A percentile compares a stretch with the other conserved stretches of the same genome.
phyloP scores from a whole-genome alignment of 2,888 invertebrate species.

The Linnaemya tessellans region DNA sequence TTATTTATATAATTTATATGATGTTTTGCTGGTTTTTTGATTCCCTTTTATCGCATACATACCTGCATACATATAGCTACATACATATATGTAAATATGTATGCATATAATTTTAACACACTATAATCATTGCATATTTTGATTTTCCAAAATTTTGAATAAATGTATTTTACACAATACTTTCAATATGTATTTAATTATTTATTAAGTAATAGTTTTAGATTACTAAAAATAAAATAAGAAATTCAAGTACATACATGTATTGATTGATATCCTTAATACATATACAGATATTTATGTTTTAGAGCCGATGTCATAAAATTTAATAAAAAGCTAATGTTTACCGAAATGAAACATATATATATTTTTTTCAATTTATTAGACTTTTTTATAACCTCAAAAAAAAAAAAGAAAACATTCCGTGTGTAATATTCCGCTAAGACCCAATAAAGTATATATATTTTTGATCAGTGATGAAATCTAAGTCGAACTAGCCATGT shows the following conservation, averaged over 20 bases:
- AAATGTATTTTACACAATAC: slow-evolving; percentile 16
- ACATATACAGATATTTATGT: slow-evolving; percentile 6
- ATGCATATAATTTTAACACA: slow-evolving; percentile 2
- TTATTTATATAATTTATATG: too few relatives aligned
- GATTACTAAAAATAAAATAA: neutral
- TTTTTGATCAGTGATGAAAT: too few relatives aligned
- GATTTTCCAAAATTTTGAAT: slow-evolving; percentile 3
- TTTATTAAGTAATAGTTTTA: slow-evolving; percentile 12
- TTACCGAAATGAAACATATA: slow-evolving; percentile 7
- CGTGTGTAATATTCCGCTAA: too few relatives aligned
- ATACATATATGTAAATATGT: too few relatives aligned
- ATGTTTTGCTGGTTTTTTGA: neutral
- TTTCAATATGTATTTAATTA: slow-evolving; percentile 25
- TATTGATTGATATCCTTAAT: slow-evolving; percentile 9
- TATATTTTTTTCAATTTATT: too few relatives aligned
- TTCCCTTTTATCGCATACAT: neutral
- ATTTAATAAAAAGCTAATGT: slow-evolving; percentile 9
- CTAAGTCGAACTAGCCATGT: too few relatives aligned
- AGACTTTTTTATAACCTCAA: too few relatives aligned
- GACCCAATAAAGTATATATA: too few relatives aligned
- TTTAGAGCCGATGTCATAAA: slow-evolving; percentile 6
- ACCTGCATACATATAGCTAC: too few relatives aligned
- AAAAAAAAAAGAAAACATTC: too few relatives aligned
- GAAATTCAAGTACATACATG: neutral
- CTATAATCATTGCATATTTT: slow-evolving; percentile 9